Base-by-base conservation (phyloP, 2,888 invertebrate species). In the Ypsolopha scabrella region DNA sequence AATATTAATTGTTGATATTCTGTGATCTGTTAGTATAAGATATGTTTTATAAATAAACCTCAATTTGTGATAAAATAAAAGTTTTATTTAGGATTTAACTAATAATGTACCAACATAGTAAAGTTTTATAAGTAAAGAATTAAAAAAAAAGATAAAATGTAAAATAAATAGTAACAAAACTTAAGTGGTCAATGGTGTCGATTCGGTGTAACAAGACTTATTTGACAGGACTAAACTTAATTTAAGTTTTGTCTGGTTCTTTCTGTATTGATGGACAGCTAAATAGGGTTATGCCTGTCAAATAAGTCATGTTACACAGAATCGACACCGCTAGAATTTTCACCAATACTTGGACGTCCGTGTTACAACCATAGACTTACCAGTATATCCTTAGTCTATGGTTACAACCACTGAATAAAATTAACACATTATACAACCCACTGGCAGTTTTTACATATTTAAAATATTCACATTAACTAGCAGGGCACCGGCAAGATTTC, bases 11-110 rank as follows among this genome's bases (percentile, higher is more conserved):
- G 24, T 24, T 24, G 24, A 13, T 1, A 47, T 47, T 47, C 47
- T 47, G 47, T 47, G 47, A 47, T 47, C 37, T 47, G 47, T 37
- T 13, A 47, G 13, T 36, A 47, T 47, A 47, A 38, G 47, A 24
- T 14, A 14, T 14, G n/a, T 0, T 43, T 43, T 43, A 7, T 8
- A 14, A 38, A 47, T 36, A 47, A 36, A 47, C n/a, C 7, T 8
- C 6, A 9, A 8, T 8, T 36, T 6, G 8, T 36, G n/a, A 10
- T n/a, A 11, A 47, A 47, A 47, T 36, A 14, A 7, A 36, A 11
- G 7, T 47, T 38, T 9, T 47, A 36, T 36, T 41, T 35, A 35
- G 14, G 4, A 43, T 3, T 24, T 36, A 38, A 48, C 36, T 13
- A 36, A n/a, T 48, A 13, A 37, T 11, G 11, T 10, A 8, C 6